Conservation (phyloP, 2,888 invertebrate genomes). For the Holacanthella duospinosa region DNA sequence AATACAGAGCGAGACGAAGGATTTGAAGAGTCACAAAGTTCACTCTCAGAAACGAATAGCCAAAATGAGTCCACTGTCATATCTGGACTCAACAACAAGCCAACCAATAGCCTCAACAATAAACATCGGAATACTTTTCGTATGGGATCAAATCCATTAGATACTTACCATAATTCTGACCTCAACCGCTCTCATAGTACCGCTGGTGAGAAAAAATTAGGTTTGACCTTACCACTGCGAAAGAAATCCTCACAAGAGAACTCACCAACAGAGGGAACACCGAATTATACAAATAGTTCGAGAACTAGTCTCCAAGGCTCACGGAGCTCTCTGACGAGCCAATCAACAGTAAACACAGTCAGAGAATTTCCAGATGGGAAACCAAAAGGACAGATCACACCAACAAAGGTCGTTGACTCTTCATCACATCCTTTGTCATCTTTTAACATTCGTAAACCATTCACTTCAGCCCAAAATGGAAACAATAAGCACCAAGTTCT, state of each 20-base stretch:
- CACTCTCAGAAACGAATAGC: slow-evolving; percentile 74
- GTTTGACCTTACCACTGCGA: neutral
- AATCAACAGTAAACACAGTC: slow-evolving; percentile 66
- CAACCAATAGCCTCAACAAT: neutral
- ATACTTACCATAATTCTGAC: neutral
- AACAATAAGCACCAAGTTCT: slow-evolving; percentile 9
- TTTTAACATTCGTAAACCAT: neutral
- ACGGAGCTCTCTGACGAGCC: slow-evolving; percentile 69
- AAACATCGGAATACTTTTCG: neutral
- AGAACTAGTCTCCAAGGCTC: slow-evolving; percentile 70
- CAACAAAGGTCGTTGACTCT: slow-evolving; percentile 10
- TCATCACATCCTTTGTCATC: neutral
- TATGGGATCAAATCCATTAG: neutral
- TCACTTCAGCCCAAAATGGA: slow-evolving; percentile 1
- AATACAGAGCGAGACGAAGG: slow-evolving; percentile 69
- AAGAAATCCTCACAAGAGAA: slow-evolving; percentile 38
- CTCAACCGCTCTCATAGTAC: neutral
- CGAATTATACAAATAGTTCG: slow-evolving; percentile 47
- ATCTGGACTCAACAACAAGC: neutral
- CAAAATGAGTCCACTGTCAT: slow-evolving; percentile 52
- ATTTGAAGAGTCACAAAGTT: slow-evolving; percentile 78
- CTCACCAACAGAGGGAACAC: slow-evolving; percentile 35
- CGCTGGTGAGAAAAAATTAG: neutral
- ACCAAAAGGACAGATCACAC: neutral
- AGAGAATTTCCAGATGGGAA: slow-evolving; percentile 44